These are phyloP conservation scores for Dryoscopus gambensis DNA, from an alignment of 2,113 vertebrate species.

Conservation along the genomic window DNA sequence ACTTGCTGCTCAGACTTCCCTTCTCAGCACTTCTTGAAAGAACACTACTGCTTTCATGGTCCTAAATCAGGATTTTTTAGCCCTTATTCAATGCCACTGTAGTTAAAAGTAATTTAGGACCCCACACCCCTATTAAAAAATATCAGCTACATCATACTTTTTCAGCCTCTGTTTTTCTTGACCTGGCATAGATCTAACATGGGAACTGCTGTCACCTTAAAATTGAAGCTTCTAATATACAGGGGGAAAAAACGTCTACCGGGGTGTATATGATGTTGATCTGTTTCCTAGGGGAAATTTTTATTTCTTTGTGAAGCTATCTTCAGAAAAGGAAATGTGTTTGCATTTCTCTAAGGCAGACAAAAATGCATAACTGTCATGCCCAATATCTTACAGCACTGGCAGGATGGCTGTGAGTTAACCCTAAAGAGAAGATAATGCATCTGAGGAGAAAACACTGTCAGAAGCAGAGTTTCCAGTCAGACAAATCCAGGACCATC, in stretches of 20 bases:
- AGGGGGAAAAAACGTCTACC: rapidly evolving
- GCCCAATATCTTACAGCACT: not conserved
- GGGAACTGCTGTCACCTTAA: not conserved
- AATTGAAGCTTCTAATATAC: not conserved
- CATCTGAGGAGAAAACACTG: not conserved
- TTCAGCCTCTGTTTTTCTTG: not conserved
- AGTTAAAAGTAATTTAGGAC: not conserved
- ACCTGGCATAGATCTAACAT: not conserved
- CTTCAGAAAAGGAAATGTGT: not conserved
- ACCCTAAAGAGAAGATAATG: not conserved
- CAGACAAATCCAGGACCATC: not conserved
- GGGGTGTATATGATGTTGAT: not conserved
- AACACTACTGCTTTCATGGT: not conserved
- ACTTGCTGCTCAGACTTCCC: not conserved
- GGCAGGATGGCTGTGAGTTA: not conserved
- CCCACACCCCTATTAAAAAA: not conserved
- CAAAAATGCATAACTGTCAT: not conserved
- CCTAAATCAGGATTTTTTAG: not conserved
- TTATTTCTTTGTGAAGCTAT: not conserved
- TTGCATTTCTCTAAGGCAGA: not conserved
- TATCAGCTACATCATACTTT: not conserved
- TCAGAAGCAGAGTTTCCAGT: not conserved
- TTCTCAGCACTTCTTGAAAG: not conserved
- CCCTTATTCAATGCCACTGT: not conserved
- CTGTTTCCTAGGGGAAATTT: not conserved